Base-by-base conservation (phyloP, 2,888 invertebrate species). In the Stratiomys singularior region DNA sequence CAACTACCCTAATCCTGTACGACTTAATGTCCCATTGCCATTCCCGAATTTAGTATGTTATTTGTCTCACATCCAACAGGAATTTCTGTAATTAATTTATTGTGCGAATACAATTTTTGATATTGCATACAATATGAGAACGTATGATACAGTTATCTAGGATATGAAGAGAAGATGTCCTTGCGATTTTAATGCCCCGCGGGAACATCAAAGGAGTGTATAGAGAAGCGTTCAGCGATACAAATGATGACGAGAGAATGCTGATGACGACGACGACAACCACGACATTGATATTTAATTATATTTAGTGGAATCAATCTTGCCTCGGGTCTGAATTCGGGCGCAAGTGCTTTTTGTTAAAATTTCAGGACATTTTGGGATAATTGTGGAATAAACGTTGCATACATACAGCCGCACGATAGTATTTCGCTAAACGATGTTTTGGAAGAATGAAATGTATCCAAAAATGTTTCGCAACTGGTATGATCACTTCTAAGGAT, bases 51-150 rank as follows among this genome's bases (percentile, higher is more conserved):
- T 5, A 74, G 46, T 60, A 18, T 69, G 52, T 52, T 69, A 74
- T 74, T 76, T 74, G 78, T 69, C 77, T 76, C 77, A 79, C 56
- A 79, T 72, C 77, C 44, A 77, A 52, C 71, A 77, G 77, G 79
- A 78, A 79, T 78, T 71, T 66, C 60, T 72, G 78, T 79, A 79
- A 79, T 79, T 79, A 79, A 79, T 79, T 79, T 78, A 79, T 79
- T 79, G 63, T 79, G 74, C 77, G 72, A 64, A 76, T 47, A 64
- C 25, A 64, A 46, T 64, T 76, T 64, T 47, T 27, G 64, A 64
- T 76, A 64, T 63, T 52, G 21, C 58, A 52, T 37, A 37, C 37
- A 37, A 9, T 9, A 37, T 37, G 9, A 5, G 37, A 37, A 21
- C 46, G 67, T 46, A 23, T 21, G 15, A 46, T 25, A 67, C 27